phyloP scores from a whole-genome alignment of 2,888 invertebrate species.

The Amorpha juglandis region DNA sequence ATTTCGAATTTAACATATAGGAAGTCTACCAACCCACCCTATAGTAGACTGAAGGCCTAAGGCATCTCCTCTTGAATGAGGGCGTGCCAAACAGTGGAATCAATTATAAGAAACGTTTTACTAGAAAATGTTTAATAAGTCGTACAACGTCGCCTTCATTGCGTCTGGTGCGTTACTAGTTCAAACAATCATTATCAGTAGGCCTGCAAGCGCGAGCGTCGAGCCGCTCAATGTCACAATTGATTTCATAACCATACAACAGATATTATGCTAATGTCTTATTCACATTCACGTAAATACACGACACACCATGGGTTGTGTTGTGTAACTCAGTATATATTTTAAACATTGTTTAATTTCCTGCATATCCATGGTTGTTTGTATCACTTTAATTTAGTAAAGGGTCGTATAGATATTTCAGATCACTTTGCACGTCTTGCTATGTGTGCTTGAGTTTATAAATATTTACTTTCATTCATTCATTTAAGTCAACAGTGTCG shows the following conservation, averaged over 20 bases:
- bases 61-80: too few relatives aligned
- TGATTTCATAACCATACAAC: constrained; percentile 49
- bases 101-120: background rate
- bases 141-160: background rate
- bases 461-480: too few relatives aligned
- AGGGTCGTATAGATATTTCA: background rate
- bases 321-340: constrained; percentile 2
- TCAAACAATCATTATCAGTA: constrained; percentile 50
- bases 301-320: background rate
- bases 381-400: background rate
- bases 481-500: too few relatives aligned
- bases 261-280: constrained; percentile 39
- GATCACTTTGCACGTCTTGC: too few relatives aligned
- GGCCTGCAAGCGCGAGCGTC: constrained; percentile 37
- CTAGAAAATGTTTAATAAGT: background rate
- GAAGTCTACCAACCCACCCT: too few relatives aligned
- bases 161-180: background rate
- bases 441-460: too few relatives aligned
- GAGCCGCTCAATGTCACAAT: constrained; percentile 50
- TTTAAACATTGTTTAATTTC: background rate
- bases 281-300: constrained; percentile 18
- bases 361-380: background rate
- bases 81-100: too few relatives aligned
- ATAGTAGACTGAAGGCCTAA: too few relatives aligned
- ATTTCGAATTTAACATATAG: too few relatives aligned